Evolutionary conservation across 2,888 invertebrate genomes (phyloP), one percentile per base, ranked within the genome.

Genomic region (Drosophila gaucha): DNA sequence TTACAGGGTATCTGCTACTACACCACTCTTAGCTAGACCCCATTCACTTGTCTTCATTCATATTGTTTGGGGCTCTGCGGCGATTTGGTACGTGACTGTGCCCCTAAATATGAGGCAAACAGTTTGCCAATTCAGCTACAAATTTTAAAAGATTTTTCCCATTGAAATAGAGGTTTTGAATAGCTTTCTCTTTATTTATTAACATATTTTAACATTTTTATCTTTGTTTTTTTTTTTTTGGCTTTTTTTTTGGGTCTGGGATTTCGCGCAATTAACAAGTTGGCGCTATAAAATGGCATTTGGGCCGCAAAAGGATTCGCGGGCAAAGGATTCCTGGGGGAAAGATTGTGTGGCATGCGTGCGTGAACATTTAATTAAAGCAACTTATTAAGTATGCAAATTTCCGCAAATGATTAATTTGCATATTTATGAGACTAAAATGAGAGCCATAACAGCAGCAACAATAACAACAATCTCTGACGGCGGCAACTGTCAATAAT

Each of bases 361-460:
- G 88, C 89, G 78, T 83, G 83, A 89, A 88, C 86, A 89, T 83
- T 86, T 88, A 88, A 85, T 85, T 88, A 85, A 88, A 85, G 85
- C 85, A 74, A 88, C 85, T 85, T 88, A 88, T 85, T 88, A 88
- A 85, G 79, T 88, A 85, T 85, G 85, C 79, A 85, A 85, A 85
- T 85, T 85, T 88, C 74, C 86, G 78, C 87, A 86, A 89, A 86
- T 85, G 86, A 80, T 89, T 85, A 87, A 84, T 89, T 86, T 88
- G 73, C 82, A 78, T 88, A 78, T 63, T 74, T 91, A 92, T 46
- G 89, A 96, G 95, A 92, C 91, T 14, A 85, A 85, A 84, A 82
- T 86, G 80, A 86, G 85, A 46, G 92, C 93, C 50, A 93, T 94
- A 76, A 94, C 77, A 93, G 94, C 57, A 76, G 47, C 46, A 59